Conservation (phyloP, 2,888 invertebrate genomes). For the Diarsia mendica region DNA sequence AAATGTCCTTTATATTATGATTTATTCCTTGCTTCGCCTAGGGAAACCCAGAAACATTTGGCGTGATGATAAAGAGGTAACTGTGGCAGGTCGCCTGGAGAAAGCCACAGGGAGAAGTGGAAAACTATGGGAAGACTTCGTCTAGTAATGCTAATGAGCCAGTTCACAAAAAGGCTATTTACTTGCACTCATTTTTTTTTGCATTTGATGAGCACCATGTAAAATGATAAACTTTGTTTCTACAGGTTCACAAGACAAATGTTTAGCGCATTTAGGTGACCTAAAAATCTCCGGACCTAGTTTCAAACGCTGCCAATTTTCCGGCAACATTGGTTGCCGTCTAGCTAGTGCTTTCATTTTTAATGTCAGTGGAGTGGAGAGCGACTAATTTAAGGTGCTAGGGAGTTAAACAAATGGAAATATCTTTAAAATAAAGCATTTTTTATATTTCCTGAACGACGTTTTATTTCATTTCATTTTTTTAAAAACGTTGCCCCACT, state of each 20-base stretch:
- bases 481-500: too few relatives aligned
- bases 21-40: background rate
- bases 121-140: background rate
- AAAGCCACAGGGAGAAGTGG: background rate
- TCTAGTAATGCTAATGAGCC: background rate
- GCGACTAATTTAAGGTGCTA: background rate
- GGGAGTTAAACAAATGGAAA: background rate
- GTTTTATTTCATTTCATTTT: too few relatives aligned
- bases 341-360: constrained; percentile 1
- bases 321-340: background rate
- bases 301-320: constrained; percentile 40
- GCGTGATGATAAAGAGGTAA: background rate
- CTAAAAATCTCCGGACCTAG: constrained; percentile 31
- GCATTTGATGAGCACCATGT: background rate
- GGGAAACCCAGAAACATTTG: background rate
- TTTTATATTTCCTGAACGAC: too few relatives aligned
- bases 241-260: background rate
- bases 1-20: background rate
- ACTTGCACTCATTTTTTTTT: background rate
- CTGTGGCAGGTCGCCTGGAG: background rate
- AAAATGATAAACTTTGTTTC: background rate
- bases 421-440: too few relatives aligned
- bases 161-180: background rate
- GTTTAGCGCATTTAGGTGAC: constrained; percentile 30
- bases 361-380: constrained; percentile 12